Evolutionary conservation across 2,113 vertebrate species (phyloP).

Genomic region (Cyprinodon variegatus): DNA sequence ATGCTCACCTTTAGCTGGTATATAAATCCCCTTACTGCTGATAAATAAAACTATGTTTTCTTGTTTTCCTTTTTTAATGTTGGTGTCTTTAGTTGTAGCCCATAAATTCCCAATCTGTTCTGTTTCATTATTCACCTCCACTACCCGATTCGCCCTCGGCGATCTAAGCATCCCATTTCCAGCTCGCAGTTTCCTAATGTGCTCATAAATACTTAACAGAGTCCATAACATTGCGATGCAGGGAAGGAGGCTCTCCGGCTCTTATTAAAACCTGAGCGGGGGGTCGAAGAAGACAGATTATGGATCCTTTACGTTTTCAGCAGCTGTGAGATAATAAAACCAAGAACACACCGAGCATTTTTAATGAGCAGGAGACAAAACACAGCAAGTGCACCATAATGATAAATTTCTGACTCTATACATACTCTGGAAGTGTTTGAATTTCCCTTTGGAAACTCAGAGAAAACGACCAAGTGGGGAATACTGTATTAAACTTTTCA

Average conservation of each 20-base stretch:
- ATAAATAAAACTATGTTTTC: conserved; percentile 7
- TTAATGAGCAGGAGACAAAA: background rate
- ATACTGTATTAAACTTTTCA: background rate
- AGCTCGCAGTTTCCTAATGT: conserved; percentile 43
- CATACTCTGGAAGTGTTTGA: background rate
- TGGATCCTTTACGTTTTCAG: conserved; percentile 33
- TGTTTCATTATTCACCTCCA: conserved; percentile 43
- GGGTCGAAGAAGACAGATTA: conserved; percentile 14
- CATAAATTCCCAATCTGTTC: conserved; percentile 49
- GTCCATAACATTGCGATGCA: conserved; percentile 28
- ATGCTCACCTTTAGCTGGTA: conserved; percentile 2
- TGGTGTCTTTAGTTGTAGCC: conserved; percentile 31
- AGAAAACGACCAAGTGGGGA: background rate
- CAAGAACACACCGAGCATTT: background rate
- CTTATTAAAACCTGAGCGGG: conserved; percentile 46
- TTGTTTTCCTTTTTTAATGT: conserved; percentile 26
- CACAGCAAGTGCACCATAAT: background rate
- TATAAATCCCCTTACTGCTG: conserved; percentile 12
- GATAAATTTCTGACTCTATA: background rate
- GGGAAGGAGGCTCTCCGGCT: conserved; percentile 35
- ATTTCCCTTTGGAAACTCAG: background rate
- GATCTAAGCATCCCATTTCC: conserved; percentile 48
- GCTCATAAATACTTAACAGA: conserved; percentile 63
- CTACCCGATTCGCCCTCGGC: conserved; percentile 37
- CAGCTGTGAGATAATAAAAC: conserved; percentile 28